Percentiles rank a stretch among this genome's conserved stretches.
Evolutionary conservation across 2,888 invertebrate species (phyloP).

Genomic region (Phaonia tiefii): DNA sequence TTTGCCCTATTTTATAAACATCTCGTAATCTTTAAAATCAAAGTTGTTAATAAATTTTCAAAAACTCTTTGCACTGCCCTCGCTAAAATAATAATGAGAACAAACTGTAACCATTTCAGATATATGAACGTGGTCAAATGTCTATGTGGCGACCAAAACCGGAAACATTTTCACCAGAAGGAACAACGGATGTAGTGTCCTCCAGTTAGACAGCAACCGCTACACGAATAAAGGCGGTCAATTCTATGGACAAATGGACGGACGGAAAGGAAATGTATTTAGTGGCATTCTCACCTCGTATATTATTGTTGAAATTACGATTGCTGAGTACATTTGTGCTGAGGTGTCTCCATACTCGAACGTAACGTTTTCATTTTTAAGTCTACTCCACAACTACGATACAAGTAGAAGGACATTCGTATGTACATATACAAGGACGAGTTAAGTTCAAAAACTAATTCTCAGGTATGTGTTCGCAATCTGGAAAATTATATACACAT

Average conservation of each 20-base stretch:
- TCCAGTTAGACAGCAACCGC: slow-evolving; percentile 57
- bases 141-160: slow-evolving; percentile 43
- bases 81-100: no score
- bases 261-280: slow-evolving; percentile 63
- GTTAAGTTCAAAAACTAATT: slow-evolving; percentile 16
- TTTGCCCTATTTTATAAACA: no score
- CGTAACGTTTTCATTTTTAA: slow-evolving; percentile 2
- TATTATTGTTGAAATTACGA: slow-evolving; percentile 2
- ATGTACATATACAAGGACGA: neutral
- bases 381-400: neutral
- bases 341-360: slow-evolving; percentile 32
- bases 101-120: slow-evolving; percentile 7
- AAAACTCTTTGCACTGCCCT: no score
- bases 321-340: slow-evolving; percentile 7
- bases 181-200: slow-evolving; percentile 62
- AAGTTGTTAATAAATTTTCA: no score
- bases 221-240: slow-evolving; percentile 31
- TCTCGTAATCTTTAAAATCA: no score
- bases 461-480: neutral
- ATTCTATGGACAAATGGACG: slow-evolving; percentile 19
- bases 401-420: neutral
- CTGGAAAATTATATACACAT: neutral
- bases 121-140: slow-evolving; percentile 16
- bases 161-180: slow-evolving; percentile 63
- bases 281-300: slow-evolving; percentile 62